These are phyloP conservation scores for Larimichthys polyactis DNA, from an alignment of 2,113 vertebrate genomes.

Conservation along the genomic window DNA sequence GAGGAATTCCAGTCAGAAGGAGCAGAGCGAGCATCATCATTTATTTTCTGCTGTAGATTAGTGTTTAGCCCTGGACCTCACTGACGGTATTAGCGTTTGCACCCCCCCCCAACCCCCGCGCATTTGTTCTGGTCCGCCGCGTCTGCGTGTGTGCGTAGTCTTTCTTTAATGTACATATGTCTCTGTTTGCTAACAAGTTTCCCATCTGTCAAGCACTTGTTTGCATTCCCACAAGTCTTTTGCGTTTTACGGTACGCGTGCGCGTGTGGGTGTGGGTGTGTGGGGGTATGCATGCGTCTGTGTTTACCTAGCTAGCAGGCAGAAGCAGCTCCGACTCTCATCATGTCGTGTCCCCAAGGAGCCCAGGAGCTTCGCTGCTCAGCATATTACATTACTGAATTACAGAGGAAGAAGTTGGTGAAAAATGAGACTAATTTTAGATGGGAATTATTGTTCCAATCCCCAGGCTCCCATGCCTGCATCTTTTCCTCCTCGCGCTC, in stretches of 20 bases:
- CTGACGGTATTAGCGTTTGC: conserved; percentile 33
- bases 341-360: conserved; percentile 64
- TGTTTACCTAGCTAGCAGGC: conserved; percentile 67
- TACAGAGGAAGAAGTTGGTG: conserved; percentile 70
- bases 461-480: conserved; percentile 45
- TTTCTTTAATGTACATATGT: conserved; percentile 38
- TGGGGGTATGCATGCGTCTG: conserved; percentile 14
- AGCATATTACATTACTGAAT: conserved; percentile 77
- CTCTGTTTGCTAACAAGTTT: conserved; percentile 67
- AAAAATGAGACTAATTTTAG: conserved; percentile 84
- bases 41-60: conserved; percentile 58
- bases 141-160: neutral
- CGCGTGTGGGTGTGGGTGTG: neutral
- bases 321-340: conserved; percentile 60
- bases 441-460: conserved; percentile 72
- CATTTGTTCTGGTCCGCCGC: conserved; percentile 39
- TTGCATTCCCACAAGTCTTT: conserved; percentile 20
- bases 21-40: conserved; percentile 48
- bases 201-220: conserved; percentile 50
- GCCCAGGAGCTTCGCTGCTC: conserved; percentile 69
- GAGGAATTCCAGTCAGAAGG: conserved; percentile 56
- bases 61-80: conserved; percentile 61
- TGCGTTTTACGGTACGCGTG: neutral
- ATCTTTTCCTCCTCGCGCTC: neutral
- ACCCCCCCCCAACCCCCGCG: neutral